Evolutionary conservation across 1,140 invertebrate genomes (phyloP).

Genomic region (Stegodyphus mimosarum): DNA sequence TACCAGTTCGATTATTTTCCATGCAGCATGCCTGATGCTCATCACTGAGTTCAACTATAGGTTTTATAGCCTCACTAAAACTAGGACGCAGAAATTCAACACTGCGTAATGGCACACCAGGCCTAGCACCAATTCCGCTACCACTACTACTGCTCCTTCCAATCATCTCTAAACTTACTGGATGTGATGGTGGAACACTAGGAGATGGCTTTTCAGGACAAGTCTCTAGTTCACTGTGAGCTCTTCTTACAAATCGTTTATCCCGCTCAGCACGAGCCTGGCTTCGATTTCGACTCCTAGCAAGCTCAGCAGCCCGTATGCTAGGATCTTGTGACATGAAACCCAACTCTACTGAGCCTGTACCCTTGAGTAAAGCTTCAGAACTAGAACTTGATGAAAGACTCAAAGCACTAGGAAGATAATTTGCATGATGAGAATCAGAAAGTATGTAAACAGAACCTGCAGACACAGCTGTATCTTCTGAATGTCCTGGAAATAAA

Average conservation of each 20-base stretch:
- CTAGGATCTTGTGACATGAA: conserved; percentile 64
- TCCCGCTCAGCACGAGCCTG: conserved; percentile 53
- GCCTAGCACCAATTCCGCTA: conserved; percentile 37
- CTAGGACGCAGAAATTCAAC: conserved; percentile 58
- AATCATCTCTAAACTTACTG: conserved; percentile 66
- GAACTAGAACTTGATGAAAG: conserved; percentile 61
- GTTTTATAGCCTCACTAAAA: conserved; percentile 80
- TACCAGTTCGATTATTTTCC: conserved; percentile 37
- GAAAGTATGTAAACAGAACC: conserved; percentile 44
- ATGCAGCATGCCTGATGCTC: conserved; percentile 74
- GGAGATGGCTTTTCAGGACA: conserved; percentile 61
- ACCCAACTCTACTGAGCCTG: conserved; percentile 65
- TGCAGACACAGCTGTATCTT: conserved; percentile 52
- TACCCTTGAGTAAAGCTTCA: conserved; percentile 63
- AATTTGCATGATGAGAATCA: conserved; percentile 36
- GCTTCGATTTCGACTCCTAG: conserved; percentile 48
- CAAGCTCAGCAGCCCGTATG: conserved; percentile 53
- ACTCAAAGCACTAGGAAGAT: conserved; percentile 55
- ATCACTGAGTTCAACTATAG: conserved; percentile 84
- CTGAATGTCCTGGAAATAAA: conserved; percentile 29
- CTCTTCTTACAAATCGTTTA: conserved; percentile 61
- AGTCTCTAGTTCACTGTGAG: conserved; percentile 64
- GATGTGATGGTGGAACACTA: conserved; percentile 65
- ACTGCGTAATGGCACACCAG: conserved; percentile 36
- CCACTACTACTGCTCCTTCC: conserved; percentile 58